Evolutionary conservation across 2,888 invertebrate genomes (phyloP), one percentile per base, ranked within the genome.

Genomic region (Temnothorax unifasciatus): DNA sequence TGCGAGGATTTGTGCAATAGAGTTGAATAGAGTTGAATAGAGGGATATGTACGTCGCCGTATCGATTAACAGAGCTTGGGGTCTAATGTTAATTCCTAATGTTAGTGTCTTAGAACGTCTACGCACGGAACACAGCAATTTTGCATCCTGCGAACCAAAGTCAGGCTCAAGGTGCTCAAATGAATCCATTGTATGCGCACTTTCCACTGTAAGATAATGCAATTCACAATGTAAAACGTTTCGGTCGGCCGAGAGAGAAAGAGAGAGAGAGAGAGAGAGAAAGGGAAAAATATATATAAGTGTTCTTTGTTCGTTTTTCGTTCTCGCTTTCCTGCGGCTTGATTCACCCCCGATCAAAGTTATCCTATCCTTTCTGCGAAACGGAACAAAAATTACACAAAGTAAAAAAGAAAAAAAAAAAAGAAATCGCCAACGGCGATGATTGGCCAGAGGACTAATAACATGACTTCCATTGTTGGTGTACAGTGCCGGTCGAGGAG

Each of bases 401-500:
- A 68, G 8, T 29, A 81, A 86, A 76, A 76, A 29, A 29, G 29
- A 29, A 63, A 85, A 15, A 66, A 84, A 81, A 82, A 63, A 50
- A 76, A 57, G 73, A 86, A 83, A 73, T 50, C 41, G 50, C 41
- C 15, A 61, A 76, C 18, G 61, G 50, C 41, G 82, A 34, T 74
- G 52, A 75, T 75, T 52, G 63, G 77, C 47, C 41, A 82, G 66
- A 63, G 79, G 75, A 91, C 86, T 91, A 92, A 91, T 91, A 82
- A 91, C 85, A 77, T 76, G 61, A 87, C 85, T 92, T 90, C 88
- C 88, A 91, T 91, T 91, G 85, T 92, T 92, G 82, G 90, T 93
- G 91, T 93, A 89, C 94, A 94, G 94, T 94, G 93, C 94, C 94
- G 89, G 93, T 93, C 92, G 94, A 94, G 93, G 94, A 94, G 93